phyloP scores from a whole-genome alignment of 2,113 vertebrate species.

The Centropus unirufus region DNA sequence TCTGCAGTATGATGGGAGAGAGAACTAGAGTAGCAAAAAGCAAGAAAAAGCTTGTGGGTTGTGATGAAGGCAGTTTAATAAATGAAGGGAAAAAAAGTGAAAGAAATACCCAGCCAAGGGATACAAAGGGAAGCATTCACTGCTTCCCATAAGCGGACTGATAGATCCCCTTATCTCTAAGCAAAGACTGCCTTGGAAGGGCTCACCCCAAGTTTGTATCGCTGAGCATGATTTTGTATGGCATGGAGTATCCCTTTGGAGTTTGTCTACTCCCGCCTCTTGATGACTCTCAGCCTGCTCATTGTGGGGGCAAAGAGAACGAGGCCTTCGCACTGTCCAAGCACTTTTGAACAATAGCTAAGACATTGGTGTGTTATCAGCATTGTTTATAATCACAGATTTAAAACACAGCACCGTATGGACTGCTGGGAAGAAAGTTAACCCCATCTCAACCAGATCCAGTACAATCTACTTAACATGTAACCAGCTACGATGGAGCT shows the following conservation, averaged over 20 bases:
- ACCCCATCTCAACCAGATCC: neutral
- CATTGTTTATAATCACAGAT: neutral
- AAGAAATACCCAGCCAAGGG: too few relatives aligned
- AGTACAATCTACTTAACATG: neutral
- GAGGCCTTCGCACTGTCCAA: neutral
- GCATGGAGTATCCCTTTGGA: neutral
- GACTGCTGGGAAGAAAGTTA: neutral
- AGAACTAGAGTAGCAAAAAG: neutral
- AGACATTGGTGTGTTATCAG: neutral
- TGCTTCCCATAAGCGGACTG: neutral
- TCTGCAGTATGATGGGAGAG: neutral
- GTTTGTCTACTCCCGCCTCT: neutral
- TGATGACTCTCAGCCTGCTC: neutral
- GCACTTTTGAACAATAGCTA: neutral
- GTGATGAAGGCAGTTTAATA: neutral
- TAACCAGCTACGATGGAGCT: neutral
- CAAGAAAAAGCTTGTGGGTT: neutral
- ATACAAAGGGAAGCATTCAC: neutral
- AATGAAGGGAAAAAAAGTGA: neutral
- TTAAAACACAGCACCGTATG: neutral
- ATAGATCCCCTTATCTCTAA: neutral
- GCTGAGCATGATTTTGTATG: neutral
- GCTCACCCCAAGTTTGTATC: fast-evolving
- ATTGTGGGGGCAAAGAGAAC: neutral
- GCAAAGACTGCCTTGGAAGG: neutral